phyloP scores from a whole-genome alignment of 92 coral and sea anemone genomes.

The Zoanthus solanderi region DNA sequence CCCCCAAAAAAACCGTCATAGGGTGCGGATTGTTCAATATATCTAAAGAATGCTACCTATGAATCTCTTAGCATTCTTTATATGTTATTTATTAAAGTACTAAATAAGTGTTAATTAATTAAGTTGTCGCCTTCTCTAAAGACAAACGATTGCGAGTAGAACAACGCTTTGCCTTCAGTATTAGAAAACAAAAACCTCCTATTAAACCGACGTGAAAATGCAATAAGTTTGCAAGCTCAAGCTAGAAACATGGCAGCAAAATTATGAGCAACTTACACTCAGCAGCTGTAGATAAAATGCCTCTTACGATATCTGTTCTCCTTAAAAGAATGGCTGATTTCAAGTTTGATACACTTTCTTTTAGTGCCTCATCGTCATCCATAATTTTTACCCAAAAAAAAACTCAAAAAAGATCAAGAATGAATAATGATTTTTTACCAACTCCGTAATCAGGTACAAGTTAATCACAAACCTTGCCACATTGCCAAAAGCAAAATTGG shows the following conservation, averaged over 20 bases:
- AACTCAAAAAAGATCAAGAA: background rate
- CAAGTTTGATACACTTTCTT: conserved; percentile 91
- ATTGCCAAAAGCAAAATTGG: background rate
- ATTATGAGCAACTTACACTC: conserved; percentile 77
- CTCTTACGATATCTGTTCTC: conserved; percentile 92
- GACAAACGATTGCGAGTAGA: too few relatives aligned
- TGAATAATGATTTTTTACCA: background rate
- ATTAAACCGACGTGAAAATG: background rate
- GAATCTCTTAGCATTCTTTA: too few relatives aligned
- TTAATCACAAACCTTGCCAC: conserved; percentile 6
- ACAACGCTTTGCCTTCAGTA: too few relatives aligned
- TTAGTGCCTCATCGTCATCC: conserved; percentile 95
- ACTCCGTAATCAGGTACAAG: background rate
- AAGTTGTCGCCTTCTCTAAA: too few relatives aligned
- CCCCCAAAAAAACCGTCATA: too few relatives aligned
- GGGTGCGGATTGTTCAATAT: too few relatives aligned
- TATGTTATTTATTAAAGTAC: too few relatives aligned
- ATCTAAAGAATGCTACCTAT: too few relatives aligned
- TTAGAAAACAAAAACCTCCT: too few relatives aligned
- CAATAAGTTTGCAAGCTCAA: background rate
- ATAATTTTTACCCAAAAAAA: conserved; percentile 44
- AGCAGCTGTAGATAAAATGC: conserved; percentile 95
- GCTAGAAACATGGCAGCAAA: background rate
- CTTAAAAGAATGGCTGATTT: conserved; percentile 89
- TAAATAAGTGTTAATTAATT: too few relatives aligned